Base-by-base conservation (phyloP, 64 coral and sea anemone genomes). In the Pocillopora verrucosa region DNA sequence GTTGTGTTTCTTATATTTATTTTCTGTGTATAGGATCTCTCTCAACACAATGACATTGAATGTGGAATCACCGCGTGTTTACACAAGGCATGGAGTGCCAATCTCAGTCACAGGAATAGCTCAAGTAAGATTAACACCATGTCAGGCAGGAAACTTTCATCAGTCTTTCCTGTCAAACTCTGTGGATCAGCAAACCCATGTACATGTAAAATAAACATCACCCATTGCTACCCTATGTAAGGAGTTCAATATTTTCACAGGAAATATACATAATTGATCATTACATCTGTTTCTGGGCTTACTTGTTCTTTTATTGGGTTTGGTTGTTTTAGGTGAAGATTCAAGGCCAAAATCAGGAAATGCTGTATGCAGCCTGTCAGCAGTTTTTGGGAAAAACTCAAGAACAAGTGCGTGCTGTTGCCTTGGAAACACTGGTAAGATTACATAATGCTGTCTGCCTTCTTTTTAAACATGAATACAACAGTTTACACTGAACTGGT, bases 81-180 rank as follows among this genome's bases (percentile, higher is more conserved):
- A 99, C 63, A 99, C 97, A 1, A 76, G 89, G 26, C 91, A 99
- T 62, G 97, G 97, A 34, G 97, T 99, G 11, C 97, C 97, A 74
- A 99, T 99, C 77, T 99, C 97, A 69, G 97, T 99, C n/a, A 93
- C 94, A 88, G 97, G 97, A 45, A 95, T 99, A 80, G 97, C 97
- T 68, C 97, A 99, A 89, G 97, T 99, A 86, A 76, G 72, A 16
- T 36, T 62, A 76, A 3, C 4, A 35, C 34, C 20, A 9, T 45
- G 9, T 77, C 13, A 11, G 13, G 60, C 67, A 5, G 22, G 22
- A 36, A 36, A 16, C 17, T 77, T 77, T 30, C 30, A 30, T 30
- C 7, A 51, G 7, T 51, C 41, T 51, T 0, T 51, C 41, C 7
- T 51, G 41, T 7, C 7, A 51, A 51, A 51, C 41, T 51, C 41